Evolutionary conservation across 2,797 vertebrate genomes (phyloP), one percentile per base, ranked within the genome.

Genomic region (Typhlichthys subterraneus): DNA sequence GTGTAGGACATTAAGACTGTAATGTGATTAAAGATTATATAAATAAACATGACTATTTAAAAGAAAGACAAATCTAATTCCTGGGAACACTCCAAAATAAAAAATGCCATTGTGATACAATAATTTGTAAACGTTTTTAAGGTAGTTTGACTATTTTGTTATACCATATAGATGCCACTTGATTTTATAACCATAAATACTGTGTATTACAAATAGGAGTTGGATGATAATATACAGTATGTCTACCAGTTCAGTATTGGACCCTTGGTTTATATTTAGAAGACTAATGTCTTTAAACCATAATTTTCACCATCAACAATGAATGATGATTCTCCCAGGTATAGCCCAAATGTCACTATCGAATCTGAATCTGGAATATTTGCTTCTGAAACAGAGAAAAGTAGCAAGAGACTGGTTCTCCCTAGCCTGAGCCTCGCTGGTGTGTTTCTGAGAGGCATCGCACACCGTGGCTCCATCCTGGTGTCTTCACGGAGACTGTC

Each of bases 331-430:
- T 46, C 63, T 55, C 55, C 47, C 51, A 59, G 75, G 73, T 68
- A 76, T 59, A 79, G 77, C 84, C 59, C 77, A 76, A 84, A 56
- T 48, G 53, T 51, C 60, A 75, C 59, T 55, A 46, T 64, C 65
- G 72, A 53, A 17, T 17, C 15, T 69, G 65, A 48, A 72, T 60
- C 51, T 17, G 65, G 53, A 73, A 61, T 61, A 50, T 47, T 48
- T 65, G 52, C 14, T 69, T 68, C 51, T 70, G 59, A 69, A 71
- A 67, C 12, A 11, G 48, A 54, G 46, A 17, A 55, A 67, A 48
- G 29, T 50, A 69, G 42, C 12, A 4, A 55, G 61, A 65, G 77
- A 57, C 76, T 63, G 70, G 71, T 67, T 82, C 70, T 70, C 17
- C 11, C 19, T 42, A 55, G 48, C 49, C 57, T 57, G 54, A 33